A percentile compares a stretch with the other conserved stretches of the same genome.
These are phyloP conservation scores for Neelides folsomi DNA, from an alignment of 2,888 invertebrate genomes.

Conservation along the genomic window DNA sequence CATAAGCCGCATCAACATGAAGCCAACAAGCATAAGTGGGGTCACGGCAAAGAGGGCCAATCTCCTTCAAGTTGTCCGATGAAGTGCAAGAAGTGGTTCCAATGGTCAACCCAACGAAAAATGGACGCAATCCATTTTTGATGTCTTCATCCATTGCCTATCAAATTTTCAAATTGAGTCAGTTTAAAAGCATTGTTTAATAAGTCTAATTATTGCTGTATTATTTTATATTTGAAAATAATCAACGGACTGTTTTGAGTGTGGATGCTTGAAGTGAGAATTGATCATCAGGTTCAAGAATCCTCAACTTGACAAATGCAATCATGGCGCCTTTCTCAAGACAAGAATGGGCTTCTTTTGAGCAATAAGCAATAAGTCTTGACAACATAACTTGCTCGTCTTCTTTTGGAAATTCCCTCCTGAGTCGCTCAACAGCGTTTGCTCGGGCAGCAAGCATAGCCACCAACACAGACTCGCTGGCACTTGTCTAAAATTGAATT, in stretches of 20 bases:
- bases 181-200: too few relatives aligned
- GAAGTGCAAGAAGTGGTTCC: slow-evolving; percentile 96
- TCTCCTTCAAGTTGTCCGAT: slow-evolving; percentile 84
- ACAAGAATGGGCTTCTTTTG: slow-evolving; percentile 79
- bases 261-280: slow-evolving; percentile 68
- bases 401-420: slow-evolving; percentile 68
- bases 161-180: slow-evolving; percentile 5
- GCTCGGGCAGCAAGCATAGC: slow-evolving; percentile 84
- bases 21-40: slow-evolving; percentile 61
- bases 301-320: slow-evolving; percentile 75
- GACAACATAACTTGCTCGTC: slow-evolving; percentile 76
- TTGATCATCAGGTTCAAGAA: slow-evolving; percentile 73
- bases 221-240: too few relatives aligned
- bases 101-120: slow-evolving; percentile 88
- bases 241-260: slow-evolving; percentile 52
- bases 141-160: slow-evolving; percentile 89
- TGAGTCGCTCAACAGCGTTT: slow-evolving; percentile 69
- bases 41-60: slow-evolving; percentile 68
- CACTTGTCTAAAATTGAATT: slow-evolving; percentile 76
- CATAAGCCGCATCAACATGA: slow-evolving; percentile 94
- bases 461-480: slow-evolving; percentile 87
- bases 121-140: slow-evolving; percentile 83
- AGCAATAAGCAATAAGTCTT: slow-evolving; percentile 81
- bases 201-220: too few relatives aligned
- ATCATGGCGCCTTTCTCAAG: slow-evolving; percentile 92